These are phyloP conservation scores for Micronycteris hirsuta DNA, from an alignment of 2,113 vertebrate species.

Conservation along the genomic window DNA sequence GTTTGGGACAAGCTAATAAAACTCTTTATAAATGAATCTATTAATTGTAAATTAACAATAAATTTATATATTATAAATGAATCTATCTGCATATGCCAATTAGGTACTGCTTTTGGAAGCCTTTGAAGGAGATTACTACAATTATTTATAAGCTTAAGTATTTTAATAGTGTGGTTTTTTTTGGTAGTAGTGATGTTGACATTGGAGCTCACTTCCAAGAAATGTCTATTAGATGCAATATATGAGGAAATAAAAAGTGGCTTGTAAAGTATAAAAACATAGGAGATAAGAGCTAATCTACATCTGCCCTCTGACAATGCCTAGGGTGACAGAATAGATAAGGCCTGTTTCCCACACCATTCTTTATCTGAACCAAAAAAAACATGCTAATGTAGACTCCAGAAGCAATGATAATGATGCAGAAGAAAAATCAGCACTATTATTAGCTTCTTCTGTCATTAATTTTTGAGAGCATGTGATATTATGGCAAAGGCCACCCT, in stretches of 20 bases:
- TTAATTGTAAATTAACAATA: not conserved
- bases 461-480: conserved; percentile 70
- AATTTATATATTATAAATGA: not conserved
- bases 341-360: conserved; percentile 81
- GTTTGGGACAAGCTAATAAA: conserved; percentile 1
- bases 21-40: conserved; percentile 23
- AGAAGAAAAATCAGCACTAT: conserved; percentile 69
- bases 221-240: not conserved
- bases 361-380: conserved; percentile 78
- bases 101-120: not conserved
- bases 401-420: conserved; percentile 76
- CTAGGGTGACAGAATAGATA: conserved; percentile 62
- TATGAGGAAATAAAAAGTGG: not conserved
- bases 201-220: not conserved
- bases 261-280: conserved; percentile 3
- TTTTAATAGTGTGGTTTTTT: not conserved
- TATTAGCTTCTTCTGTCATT: conserved; percentile 76
- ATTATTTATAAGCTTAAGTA: not conserved
- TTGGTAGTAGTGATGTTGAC: not conserved
- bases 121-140: not conserved
- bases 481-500: conserved; percentile 77
- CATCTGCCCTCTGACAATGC: conserved; percentile 56
- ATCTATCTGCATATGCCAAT: not conserved
- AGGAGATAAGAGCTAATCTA: conserved; percentile 9
- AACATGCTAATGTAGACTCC: conserved; percentile 75